Conservation (phyloP, 2,888 invertebrate genomes). For the Torymus texanus region DNA sequence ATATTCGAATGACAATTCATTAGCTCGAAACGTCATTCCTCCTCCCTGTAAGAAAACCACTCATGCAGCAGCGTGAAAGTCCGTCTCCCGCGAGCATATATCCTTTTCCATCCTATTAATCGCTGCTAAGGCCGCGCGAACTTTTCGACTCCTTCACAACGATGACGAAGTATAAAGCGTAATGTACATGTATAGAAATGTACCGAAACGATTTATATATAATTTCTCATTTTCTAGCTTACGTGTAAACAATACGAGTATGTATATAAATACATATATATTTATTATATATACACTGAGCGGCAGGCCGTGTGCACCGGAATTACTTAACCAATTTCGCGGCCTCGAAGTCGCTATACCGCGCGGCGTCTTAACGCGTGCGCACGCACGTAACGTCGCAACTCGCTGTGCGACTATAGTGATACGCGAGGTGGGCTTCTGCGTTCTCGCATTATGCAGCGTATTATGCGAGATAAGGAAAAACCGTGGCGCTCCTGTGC, state of each 20-base stretch:
- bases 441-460: constrained; percentile 36
- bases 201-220: constrained; percentile 27
- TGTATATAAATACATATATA: no score
- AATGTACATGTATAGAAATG: neutral
- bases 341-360: constrained; percentile 26
- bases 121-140: constrained; percentile 1
- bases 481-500: constrained; percentile 56
- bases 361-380: neutral
- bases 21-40: no score
- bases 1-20: no score
- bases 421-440: constrained; percentile 10
- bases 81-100: neutral
- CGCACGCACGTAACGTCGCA: constrained; percentile 25
- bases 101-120: constrained; percentile 21
- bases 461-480: constrained; percentile 55
- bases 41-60: no score
- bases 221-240: constrained; percentile 35
- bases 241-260: neutral
- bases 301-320: constrained; percentile 4
- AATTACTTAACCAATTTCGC: constrained; percentile 48
- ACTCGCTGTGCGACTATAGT: constrained; percentile 8
- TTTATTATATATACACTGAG: no score
- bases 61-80: neutral
- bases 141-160: neutral
- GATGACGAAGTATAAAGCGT: neutral